A percentile compares a stretch with the other conserved stretches of the same genome.
Conservation (phyloP, 2,888 invertebrate species). For the Drosophila hamatofila region DNA sequence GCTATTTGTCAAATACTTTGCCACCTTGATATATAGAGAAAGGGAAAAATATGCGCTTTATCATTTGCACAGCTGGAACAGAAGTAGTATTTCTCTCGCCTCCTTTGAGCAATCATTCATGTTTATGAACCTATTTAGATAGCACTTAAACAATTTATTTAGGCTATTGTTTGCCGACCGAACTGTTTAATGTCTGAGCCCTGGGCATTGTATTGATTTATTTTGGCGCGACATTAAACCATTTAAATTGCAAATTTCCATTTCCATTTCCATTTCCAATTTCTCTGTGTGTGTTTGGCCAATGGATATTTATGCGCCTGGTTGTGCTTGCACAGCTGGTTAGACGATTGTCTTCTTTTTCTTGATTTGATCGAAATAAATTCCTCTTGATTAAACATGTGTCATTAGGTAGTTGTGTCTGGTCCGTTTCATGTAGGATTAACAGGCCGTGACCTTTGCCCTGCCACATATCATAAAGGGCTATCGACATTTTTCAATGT, state of each 20-base stretch:
- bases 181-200: slow-evolving; percentile 33
- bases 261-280: not conserved
- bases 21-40: not conserved
- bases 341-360: slow-evolving; percentile 19
- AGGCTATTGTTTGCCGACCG: slow-evolving; percentile 27
- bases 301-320: slow-evolving; percentile 47
- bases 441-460: slow-evolving; percentile 7
- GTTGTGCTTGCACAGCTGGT: slow-evolving; percentile 40
- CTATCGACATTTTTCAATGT: no score
- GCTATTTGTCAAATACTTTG: slow-evolving; percentile 5
- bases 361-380: slow-evolving; percentile 50
- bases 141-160: slow-evolving; percentile 33
- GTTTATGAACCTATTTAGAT: slow-evolving; percentile 22
- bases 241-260: slow-evolving; percentile 53
- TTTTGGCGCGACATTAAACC: slow-evolving; percentile 55
- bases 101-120: slow-evolving; percentile 9
- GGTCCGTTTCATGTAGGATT: slow-evolving; percentile 14
- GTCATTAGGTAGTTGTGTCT: slow-evolving; percentile 42
- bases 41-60: not conserved
- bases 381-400: slow-evolving; percentile 67
- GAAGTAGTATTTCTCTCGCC: not conserved
- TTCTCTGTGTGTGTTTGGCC: slow-evolving; percentile 11
- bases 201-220: slow-evolving; percentile 48
- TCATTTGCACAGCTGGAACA: slow-evolving; percentile 8
- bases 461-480: not conserved